Conservation (phyloP, 2,113 vertebrate genomes). For the Barbus barbus region DNA sequence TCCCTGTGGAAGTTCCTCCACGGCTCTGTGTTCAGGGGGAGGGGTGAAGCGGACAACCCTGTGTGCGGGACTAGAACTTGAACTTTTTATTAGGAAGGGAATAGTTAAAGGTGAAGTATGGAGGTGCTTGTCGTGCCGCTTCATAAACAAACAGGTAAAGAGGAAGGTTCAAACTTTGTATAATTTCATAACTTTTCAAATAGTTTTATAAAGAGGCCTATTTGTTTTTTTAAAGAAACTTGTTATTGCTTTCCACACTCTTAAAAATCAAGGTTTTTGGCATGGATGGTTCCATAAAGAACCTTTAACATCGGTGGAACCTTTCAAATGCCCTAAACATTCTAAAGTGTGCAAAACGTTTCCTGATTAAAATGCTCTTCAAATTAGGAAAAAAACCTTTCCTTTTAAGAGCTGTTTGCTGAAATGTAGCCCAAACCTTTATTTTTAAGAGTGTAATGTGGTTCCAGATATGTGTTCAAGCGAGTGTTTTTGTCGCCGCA, state of each 20-base stretch:
- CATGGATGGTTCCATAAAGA: background rate
- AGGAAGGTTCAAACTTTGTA: background rate
- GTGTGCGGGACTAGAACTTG: constrained; percentile 27
- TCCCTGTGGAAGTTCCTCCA: constrained; percentile 45
- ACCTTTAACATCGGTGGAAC: background rate
- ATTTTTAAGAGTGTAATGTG: background rate
- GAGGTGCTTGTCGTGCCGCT: constrained; percentile 49
- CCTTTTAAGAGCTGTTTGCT: no score
- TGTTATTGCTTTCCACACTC: background rate
- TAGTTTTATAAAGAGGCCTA: background rate
- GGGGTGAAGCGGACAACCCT: constrained; percentile 32
- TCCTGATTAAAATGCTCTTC: no score
- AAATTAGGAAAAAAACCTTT: no score
- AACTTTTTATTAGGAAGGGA: constrained; percentile 33
- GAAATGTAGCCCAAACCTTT: background rate
- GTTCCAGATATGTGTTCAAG: background rate
- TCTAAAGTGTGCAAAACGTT: no score
- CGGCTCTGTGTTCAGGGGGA: constrained; percentile 45
- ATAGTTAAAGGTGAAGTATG: constrained; percentile 39
- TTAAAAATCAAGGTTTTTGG: background rate
- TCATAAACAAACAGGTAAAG: constrained; percentile 55
- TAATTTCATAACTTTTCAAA: background rate
- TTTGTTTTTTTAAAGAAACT: no score
- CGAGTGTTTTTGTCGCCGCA: background rate
- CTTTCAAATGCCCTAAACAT: background rate